Evolutionary conservation across 2,888 invertebrate species (phyloP).

Genomic region (Thera obeliscata): DNA sequence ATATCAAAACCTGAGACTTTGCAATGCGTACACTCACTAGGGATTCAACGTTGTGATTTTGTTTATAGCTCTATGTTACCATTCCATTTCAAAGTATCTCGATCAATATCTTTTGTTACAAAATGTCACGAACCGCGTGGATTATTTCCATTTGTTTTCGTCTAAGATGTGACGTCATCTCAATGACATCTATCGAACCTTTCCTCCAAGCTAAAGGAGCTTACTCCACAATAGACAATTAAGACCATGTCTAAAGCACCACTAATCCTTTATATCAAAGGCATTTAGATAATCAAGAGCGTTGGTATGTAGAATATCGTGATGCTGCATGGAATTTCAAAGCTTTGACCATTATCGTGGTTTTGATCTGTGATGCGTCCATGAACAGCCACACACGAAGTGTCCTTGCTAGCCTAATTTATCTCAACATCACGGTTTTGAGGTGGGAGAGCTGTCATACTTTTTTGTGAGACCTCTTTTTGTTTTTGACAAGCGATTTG

Average conservation of each 20-base stretch:
- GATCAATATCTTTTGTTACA: too few species aligned
- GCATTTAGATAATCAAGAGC: conserved; percentile 75
- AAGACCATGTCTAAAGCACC: conserved; percentile 55
- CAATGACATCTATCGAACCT: neutral
- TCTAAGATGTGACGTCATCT: neutral
- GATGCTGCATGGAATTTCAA: conserved; percentile 71
- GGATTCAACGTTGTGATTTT: too few species aligned
- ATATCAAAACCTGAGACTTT: too few species aligned
- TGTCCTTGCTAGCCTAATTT: conserved; percentile 70
- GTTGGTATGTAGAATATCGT: conserved; percentile 71
- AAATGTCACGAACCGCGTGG: neutral
- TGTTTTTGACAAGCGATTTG: conserved; percentile 31
- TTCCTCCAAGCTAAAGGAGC: conserved; percentile 29
- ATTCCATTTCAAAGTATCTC: too few species aligned
- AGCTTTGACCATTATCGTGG: conserved; percentile 64
- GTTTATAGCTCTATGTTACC: neutral
- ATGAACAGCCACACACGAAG: conserved; percentile 76
- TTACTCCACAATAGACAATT: conserved; percentile 65
- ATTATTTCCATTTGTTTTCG: neutral
- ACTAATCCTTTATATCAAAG: conserved; percentile 68
- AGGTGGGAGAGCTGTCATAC: conserved; percentile 46
- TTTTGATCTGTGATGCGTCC: conserved; percentile 73
- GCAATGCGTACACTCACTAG: too few species aligned
- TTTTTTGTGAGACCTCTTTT: conserved; percentile 23
- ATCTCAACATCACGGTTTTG: conserved; percentile 59